A percentile compares a stretch with the other conserved stretches of the same genome.
phyloP scores from a whole-genome alignment of 2,888 invertebrate species.

The Volucella zonaria region DNA sequence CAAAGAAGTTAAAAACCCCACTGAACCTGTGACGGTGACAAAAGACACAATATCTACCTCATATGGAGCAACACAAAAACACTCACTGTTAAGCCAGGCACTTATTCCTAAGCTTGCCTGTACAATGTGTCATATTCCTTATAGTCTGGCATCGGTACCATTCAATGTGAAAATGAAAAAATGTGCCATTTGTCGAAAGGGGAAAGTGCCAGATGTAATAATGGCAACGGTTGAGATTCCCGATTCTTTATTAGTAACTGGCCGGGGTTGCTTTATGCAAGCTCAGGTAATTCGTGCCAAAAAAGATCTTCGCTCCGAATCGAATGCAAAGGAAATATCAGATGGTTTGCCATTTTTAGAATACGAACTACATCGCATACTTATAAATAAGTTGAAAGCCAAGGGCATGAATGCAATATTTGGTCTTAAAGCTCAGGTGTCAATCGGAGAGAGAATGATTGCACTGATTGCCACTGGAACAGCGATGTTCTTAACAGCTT shows the following conservation, averaged over 20 bases:
- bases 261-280: conserved; percentile 87
- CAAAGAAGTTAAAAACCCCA: conserved; percentile 64
- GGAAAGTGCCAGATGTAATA: conserved; percentile 94
- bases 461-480: conserved; percentile 95
- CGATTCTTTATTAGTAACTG: conserved; percentile 88
- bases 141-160: conserved; percentile 88
- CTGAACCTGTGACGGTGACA: conserved; percentile 29
- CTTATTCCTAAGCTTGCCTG: conserved; percentile 75
- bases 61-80: conserved; percentile 63
- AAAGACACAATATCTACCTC: conserved; percentile 77
- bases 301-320: conserved; percentile 91
- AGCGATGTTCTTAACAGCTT: conserved; percentile 89
- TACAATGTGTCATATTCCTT: conserved; percentile 91
- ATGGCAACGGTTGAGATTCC: conserved; percentile 95
- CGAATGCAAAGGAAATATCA: conserved; percentile 96
- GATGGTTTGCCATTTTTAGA: conserved; percentile 97
- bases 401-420: conserved; percentile 98
- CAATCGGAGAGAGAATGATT: conserved; percentile 94
- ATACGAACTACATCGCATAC: conserved; percentile 95
- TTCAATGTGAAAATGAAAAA: conserved; percentile 89
- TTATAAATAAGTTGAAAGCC: conserved; percentile 94
- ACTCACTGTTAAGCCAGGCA: conserved; percentile 43
- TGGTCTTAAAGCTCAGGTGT: conserved; percentile 90
- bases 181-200: conserved; percentile 89
- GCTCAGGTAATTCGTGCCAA: conserved; percentile 90